Base-by-base conservation (phyloP, 2,113 vertebrate species). In the Lates calcarifer region DNA sequence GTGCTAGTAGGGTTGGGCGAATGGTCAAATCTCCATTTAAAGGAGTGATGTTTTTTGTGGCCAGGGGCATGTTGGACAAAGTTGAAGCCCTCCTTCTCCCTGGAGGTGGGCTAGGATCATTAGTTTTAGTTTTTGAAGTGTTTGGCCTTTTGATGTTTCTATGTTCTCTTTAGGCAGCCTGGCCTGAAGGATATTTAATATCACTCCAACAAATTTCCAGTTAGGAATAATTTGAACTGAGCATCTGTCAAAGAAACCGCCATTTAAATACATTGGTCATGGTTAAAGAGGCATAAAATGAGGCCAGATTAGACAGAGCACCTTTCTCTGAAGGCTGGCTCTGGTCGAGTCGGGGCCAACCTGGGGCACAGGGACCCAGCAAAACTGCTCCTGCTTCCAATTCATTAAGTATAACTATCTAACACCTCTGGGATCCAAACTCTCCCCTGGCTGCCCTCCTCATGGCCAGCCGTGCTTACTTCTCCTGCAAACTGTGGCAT, bases 241-340 rank as follows among this genome's bases (percentile, higher is more conserved):
- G 93, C 92, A 94, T 95, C 94, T 94, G 94, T 94, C 93, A 93
- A 94, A 95, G 93, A 94, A 94, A 93, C 93, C 90, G 91, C 90
- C 92, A 92, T 95, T 95, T 95, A 96, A 95, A 95, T 94, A 95
- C 93, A 94, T 94, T 93, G 93, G 95, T 95, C 94, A 93, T 89
- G 90, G 94, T 94, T 95, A 95, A 95, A 94, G 88, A 95, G 94
- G 92, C 95, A 94, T 95, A 96, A 96, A 96, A 96, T 96, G 92
- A 96, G 93, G 92, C 82, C 87, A 92, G 94, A 95, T 96, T 96
- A 95, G 92, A 89, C 88, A 78, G 90, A 92, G 92, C 91, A 95
- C 95, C 94, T 94, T 93, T 93, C 83, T 90, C 85, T 91, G 86
- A 84, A 77, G 88, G 74, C 81, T 80, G 70, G 51, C 74, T 71